Conservation (phyloP, 2,113 vertebrate genomes). For the Pitta sordida region DNA sequence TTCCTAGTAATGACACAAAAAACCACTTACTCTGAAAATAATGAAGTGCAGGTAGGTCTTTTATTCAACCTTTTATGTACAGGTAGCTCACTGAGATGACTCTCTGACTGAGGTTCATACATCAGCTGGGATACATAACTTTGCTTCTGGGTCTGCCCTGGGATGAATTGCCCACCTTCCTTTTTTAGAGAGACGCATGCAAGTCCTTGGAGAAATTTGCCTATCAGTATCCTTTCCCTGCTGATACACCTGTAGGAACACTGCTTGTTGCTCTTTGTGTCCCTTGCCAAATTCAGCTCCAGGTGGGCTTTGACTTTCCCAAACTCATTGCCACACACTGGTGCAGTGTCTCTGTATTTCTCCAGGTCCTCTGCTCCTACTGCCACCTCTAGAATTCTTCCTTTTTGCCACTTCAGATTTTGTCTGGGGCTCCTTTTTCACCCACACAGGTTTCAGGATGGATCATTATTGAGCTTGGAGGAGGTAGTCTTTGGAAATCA, state of each 20-base stretch:
- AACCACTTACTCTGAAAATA: not conserved
- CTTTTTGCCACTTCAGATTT: not conserved
- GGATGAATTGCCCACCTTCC: not conserved
- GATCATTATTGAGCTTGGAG: not conserved
- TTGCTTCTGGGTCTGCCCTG: not conserved
- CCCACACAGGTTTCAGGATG: not conserved
- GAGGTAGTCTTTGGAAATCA: not conserved
- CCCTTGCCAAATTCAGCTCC: not conserved
- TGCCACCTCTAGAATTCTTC: not conserved
- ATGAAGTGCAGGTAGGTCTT: not conserved
- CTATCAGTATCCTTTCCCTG: not conserved
- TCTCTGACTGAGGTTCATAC: not conserved
- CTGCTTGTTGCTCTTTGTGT: not conserved
- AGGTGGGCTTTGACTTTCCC: not conserved
- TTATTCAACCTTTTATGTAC: not conserved
- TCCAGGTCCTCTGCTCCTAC: not conserved
- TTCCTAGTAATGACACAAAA: not conserved
- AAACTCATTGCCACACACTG: not conserved
- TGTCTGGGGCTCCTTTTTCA: not conserved
- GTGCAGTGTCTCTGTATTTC: not conserved
- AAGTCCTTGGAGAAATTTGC: not conserved
- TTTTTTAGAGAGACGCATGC: not conserved
- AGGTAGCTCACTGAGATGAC: not conserved
- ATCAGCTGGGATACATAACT: not conserved
- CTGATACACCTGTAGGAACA: not conserved